phyloP scores from a whole-genome alignment of 2,113 vertebrate genomes.

The Plecturocebus donacophilus region DNA sequence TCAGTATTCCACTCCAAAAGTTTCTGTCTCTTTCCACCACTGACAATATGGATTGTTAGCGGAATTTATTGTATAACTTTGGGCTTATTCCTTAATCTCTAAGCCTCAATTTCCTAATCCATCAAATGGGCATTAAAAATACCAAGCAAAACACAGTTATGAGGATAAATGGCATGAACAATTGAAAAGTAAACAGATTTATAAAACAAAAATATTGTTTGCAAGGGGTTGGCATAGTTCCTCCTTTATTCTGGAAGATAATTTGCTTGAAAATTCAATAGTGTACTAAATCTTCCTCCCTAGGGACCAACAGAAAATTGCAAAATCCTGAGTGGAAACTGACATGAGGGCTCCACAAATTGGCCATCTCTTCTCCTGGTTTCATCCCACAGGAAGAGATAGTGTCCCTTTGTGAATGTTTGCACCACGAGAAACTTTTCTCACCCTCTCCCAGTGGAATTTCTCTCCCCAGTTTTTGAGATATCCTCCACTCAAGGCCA shows the following conservation, averaged over 20 bases:
- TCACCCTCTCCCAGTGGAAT: neutral
- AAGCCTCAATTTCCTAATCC: neutral
- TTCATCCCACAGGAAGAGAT: neutral
- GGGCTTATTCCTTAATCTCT: neutral
- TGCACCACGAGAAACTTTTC: neutral
- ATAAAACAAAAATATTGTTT: constrained; percentile 31
- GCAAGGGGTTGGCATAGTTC: neutral
- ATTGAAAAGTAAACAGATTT: neutral
- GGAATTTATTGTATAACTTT: neutral
- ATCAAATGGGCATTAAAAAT: constrained; percentile 10
- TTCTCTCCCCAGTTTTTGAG: neutral
- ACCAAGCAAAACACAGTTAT: neutral
- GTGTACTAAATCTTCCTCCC: neutral
- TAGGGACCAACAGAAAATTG: neutral
- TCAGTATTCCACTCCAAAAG: neutral
- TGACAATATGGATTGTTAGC: neutral
- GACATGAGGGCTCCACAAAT: neutral
- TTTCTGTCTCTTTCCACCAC: neutral
- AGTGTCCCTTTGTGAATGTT: neutral
- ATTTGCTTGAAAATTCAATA: constrained; percentile 36
- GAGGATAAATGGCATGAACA: neutral
- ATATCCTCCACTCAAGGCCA: neutral
- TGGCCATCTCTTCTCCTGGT: neutral
- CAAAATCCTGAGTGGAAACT: neutral
- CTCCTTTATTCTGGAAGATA: neutral